Percentiles rank a stretch among this genome's conserved stretches.
Conservation (phyloP, 2,797 vertebrate genomes). For the Coregonus suidteri region DNA sequence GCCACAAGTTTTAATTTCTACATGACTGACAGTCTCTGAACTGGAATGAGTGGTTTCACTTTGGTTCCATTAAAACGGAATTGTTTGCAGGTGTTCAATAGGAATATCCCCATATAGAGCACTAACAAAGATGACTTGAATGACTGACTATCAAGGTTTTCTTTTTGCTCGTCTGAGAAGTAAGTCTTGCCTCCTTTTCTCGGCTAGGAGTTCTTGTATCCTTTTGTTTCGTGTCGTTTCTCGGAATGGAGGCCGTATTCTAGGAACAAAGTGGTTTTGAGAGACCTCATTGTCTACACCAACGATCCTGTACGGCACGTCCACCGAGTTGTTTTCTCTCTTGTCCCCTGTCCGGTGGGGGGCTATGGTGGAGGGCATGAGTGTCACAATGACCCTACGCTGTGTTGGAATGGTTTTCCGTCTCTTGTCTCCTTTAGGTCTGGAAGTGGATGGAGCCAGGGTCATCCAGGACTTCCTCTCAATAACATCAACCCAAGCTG, state of each 20-base stretch:
- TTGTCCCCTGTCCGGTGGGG: conserved; percentile 66
- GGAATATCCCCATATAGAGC: too few relatives aligned
- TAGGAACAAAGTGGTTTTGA: conserved; percentile 80
- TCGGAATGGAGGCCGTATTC: conserved; percentile 59
- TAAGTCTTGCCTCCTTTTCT: conserved; percentile 77
- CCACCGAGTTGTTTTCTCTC: conserved; percentile 82
- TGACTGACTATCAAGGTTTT: conserved; percentile 1
- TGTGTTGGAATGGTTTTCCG: conserved; percentile 28
- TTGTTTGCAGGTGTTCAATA: too few relatives aligned
- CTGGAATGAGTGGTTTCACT: neutral
- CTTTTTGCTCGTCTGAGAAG: conserved; percentile 30
- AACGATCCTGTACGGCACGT: conserved; percentile 79
- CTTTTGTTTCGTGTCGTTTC: conserved; percentile 92
- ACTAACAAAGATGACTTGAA: neutral
- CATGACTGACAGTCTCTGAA: neutral
- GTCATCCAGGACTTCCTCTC: conserved; percentile 2
- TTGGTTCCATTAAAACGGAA: too few relatives aligned
- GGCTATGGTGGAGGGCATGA: conserved; percentile 19
- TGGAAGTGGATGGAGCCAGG: conserved; percentile 6
- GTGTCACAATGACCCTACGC: conserved; percentile 42
- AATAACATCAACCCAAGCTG: conserved; percentile 16
- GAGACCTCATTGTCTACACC: conserved; percentile 73
- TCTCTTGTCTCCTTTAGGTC: conserved; percentile 5
- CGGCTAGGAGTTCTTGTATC: conserved; percentile 91
- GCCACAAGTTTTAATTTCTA: neutral